Evolutionary conservation across 2,797 vertebrate genomes (phyloP), one percentile per base, ranked within the genome.

Genomic region (Apodemus agrarius): DNA sequence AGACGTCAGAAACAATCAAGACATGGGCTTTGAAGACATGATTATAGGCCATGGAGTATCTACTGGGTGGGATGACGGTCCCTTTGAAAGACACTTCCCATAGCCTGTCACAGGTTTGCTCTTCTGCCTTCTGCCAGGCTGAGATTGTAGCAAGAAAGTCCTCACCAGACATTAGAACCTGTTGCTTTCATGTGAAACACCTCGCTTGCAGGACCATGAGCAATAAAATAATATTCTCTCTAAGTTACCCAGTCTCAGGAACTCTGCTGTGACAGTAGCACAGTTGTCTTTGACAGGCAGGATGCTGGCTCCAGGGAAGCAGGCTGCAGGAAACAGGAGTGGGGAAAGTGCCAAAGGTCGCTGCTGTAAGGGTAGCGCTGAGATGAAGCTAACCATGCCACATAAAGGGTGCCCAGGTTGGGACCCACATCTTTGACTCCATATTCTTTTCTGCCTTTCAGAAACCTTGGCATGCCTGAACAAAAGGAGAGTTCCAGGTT

Each of bases 251-350:
- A 74, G 40, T 57, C 17, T 37, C 1, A 2, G n/a, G 22, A 3
- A 43, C 40, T 3, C 3, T 43, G 43, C 43, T 54, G 21, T n/a
- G 21, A 65, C 0, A 65, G 43, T 13, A 54, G 4, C 24, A 54
- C 49, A 52, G 52, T 1, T 29, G 52, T 19, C 40, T 26, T 34
- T 40, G 31, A 49, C 24, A 52, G n/a, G 49, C 6, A 65, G 37
- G 14, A 46, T 0, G 0, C 26, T 29, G 17, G 21, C 17, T 29
- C 19, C 11, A 29, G 34, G 14, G 1, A 54, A n/a, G 13, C 78
- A 59, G 4, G n/a, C 37, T 37, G 7, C 54, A 54, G n/a, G 43
- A 0, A 5, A 3, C 24, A 0, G 1, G 37, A 76, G 21, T 4
- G 0, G 10, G 61, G 29, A n/a, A 3, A 43, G 5, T 54, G 26